Percentiles rank a stretch among this genome's conserved stretches.
These are phyloP conservation scores for Acanthoscelides obtectus DNA, from an alignment of 2,888 invertebrate species.

Conservation along the genomic window DNA sequence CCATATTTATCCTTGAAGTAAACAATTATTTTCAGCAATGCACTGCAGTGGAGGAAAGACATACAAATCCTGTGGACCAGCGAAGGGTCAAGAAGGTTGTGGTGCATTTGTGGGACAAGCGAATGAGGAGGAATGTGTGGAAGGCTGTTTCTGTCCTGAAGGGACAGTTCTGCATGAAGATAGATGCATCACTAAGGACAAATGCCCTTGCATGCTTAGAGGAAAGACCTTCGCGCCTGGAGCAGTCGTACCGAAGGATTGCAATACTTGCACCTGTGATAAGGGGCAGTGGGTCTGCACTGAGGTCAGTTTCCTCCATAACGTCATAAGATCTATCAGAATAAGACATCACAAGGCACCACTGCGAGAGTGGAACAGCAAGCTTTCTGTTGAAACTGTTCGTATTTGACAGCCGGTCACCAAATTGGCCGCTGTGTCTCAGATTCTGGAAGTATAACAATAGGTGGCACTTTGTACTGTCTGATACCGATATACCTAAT, in stretches of 20 bases:
- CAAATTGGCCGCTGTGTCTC: no score
- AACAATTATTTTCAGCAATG: slow-evolving; percentile 61
- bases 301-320: slow-evolving; percentile 52
- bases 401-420: no score
- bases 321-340: no score
- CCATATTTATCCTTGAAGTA: no score
- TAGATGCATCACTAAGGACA: slow-evolving; percentile 63
- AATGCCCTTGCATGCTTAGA: slow-evolving; percentile 77
- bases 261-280: slow-evolving; percentile 78
- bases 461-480: no score
- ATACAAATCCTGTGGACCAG: slow-evolving; percentile 74
- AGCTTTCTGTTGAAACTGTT: no score
- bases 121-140: slow-evolving; percentile 58
- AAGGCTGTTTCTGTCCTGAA: slow-evolving; percentile 85
- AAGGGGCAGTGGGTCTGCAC: slow-evolving; percentile 80
- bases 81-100: slow-evolving; percentile 65
- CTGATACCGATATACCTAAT: no score
- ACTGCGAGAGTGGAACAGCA: no score
- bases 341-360: neutral
- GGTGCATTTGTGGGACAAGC: slow-evolving; percentile 49
- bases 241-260: slow-evolving; percentile 67
- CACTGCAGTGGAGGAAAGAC: slow-evolving; percentile 69
- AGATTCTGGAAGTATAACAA: no score
- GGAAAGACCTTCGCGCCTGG: slow-evolving; percentile 71
- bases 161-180: slow-evolving; percentile 71